A percentile compares a stretch with the other conserved stretches of the same genome.
These are phyloP conservation scores for Enteromius viviparus DNA, from an alignment of 2,797 vertebrate species.

Conservation along the genomic window DNA sequence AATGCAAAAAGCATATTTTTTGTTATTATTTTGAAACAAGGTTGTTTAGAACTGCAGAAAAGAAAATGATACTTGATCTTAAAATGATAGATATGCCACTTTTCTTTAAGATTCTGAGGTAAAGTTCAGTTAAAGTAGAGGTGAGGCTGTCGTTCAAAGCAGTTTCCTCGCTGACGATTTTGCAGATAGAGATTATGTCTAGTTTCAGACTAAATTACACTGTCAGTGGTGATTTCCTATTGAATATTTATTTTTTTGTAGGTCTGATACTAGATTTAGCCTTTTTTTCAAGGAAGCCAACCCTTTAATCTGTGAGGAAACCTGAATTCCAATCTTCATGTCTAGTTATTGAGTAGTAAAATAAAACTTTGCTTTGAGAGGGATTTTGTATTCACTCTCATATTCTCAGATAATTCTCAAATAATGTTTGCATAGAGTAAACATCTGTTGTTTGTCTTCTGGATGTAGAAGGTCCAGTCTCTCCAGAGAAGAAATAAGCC, in stretches of 20 bases:
- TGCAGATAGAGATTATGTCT: conserved; percentile 24
- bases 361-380: conserved; percentile 28
- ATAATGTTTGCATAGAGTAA: conserved; percentile 74
- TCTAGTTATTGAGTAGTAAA: conserved; percentile 41
- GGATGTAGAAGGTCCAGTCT: conserved; percentile 77
- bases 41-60: not conserved
- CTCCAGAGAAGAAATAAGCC: conserved; percentile 74
- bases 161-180: not conserved
- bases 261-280: conserved; percentile 26
- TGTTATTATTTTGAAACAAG: not conserved
- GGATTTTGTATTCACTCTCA: conserved; percentile 18
- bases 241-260: conserved; percentile 8
- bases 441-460: conserved; percentile 83
- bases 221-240: conserved; percentile 41
- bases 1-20: not conserved
- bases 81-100: conserved; percentile 11
- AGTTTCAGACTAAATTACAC: conserved; percentile 7
- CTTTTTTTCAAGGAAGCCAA: not conserved
- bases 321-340: not conserved
- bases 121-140: conserved; percentile 3
- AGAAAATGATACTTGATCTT: not conserved
- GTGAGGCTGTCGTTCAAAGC: conserved; percentile 21
- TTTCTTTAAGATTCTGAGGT: conserved; percentile 8
- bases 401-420: too few relatives aligned
- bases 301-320: conserved; percentile 14